Percentiles rank a stretch among this genome's conserved stretches.
phyloP scores from a whole-genome alignment of 2,797 vertebrate species.

The Anas bahamensis region DNA sequence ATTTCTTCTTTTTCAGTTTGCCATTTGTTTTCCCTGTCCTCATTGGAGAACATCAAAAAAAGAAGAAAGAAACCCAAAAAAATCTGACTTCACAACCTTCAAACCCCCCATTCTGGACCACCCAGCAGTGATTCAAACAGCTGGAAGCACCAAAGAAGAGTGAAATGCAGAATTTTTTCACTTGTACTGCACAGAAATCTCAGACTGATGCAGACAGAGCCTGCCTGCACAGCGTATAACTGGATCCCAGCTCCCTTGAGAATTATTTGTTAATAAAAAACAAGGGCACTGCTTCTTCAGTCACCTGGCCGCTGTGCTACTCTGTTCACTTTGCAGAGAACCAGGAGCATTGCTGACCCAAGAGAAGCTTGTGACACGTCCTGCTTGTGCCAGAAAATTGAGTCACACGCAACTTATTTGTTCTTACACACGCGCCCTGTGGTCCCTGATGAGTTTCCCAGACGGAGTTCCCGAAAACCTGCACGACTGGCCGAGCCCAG shows the following conservation, averaged over 20 bases:
- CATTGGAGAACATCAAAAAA: not conserved
- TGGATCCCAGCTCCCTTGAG: not conserved
- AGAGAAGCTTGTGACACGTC: not conserved
- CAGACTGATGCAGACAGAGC: not conserved
- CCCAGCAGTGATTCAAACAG: rapidly evolving
- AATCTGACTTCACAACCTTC: not conserved
- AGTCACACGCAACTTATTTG: not conserved
- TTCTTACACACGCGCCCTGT: not conserved
- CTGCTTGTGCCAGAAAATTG: not conserved
- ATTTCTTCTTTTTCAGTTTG: not conserved
- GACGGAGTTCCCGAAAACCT: not conserved
- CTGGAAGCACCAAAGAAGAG: not conserved
- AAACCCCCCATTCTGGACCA: not conserved
- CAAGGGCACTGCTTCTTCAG: not conserved
- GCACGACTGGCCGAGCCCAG: not conserved
- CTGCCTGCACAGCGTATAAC: rapidly evolving
- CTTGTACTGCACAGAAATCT: not conserved
- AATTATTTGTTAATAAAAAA: not conserved
- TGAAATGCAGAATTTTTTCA: not conserved
- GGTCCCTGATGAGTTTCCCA: not conserved
- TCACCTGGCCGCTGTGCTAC: not conserved
- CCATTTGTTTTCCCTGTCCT: not conserved
- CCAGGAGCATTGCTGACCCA: not conserved
- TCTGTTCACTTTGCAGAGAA: not conserved
- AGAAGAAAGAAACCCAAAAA: not conserved